phyloP scores from a whole-genome alignment of 2,888 invertebrate species.

The Cacoxenus indagator region DNA sequence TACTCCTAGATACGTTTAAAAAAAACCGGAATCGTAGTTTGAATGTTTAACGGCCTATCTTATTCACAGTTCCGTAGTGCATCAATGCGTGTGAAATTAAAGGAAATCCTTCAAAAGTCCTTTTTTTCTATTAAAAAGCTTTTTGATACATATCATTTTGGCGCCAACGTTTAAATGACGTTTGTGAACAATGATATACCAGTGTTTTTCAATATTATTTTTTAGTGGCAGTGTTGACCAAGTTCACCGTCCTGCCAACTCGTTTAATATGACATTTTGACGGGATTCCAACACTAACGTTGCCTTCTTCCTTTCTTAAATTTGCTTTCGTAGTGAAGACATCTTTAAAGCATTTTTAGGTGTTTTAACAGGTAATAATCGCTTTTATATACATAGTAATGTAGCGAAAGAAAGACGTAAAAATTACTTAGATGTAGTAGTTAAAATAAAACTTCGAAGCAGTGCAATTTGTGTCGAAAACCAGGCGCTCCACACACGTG shows the following conservation, averaged over 20 bases:
- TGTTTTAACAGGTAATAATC: constrained; percentile 69
- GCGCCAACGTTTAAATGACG: no score
- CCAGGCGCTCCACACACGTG: constrained; percentile 59
- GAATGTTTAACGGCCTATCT: no score
- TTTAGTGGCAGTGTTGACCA: background rate
- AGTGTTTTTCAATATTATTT: no score
- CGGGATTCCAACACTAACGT: constrained; percentile 47
- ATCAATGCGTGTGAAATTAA: no score
- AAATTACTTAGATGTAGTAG: background rate
- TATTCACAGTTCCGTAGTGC: no score
- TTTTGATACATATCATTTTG: no score
- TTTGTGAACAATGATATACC: constrained; percentile 29
- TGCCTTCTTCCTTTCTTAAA: constrained; percentile 68
- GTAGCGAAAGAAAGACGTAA: constrained; percentile 20
- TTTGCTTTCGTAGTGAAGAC: constrained; percentile 67
- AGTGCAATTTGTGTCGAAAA: background rate
- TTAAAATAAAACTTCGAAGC: background rate
- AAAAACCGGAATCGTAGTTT: no score
- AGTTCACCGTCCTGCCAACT: constrained; percentile 40
- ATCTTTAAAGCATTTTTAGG: constrained; percentile 70
- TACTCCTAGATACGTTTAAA: no score
- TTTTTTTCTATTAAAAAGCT: no score
- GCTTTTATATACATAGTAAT: constrained; percentile 33
- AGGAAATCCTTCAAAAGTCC: no score
- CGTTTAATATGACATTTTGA: constrained; percentile 40